phyloP scores from a whole-genome alignment of 1,140 invertebrate species.

The Mamestra configurata region DNA sequence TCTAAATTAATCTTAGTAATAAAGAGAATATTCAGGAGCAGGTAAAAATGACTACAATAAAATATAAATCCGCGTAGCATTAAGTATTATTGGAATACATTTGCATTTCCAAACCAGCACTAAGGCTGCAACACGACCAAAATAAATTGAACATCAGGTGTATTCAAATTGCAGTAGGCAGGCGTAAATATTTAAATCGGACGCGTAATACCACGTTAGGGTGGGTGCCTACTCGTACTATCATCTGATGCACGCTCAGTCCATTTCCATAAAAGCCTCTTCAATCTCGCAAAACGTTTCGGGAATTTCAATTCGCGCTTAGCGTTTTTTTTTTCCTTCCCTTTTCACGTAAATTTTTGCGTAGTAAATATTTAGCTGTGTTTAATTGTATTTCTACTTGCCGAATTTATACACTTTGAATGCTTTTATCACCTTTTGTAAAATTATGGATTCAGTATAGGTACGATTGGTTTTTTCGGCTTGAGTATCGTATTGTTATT shows the following conservation, averaged over 20 bases:
- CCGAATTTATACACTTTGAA: background rate
- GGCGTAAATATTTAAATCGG: conserved; percentile 84
- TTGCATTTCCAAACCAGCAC: conserved; percentile 47
- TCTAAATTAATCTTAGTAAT: no score
- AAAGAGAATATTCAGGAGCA: no score
- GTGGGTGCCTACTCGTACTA: conserved; percentile 67
- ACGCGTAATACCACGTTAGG: conserved; percentile 73
- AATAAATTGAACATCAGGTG: conserved; percentile 80
- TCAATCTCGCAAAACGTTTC: conserved; percentile 86
- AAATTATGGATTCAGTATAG: no score
- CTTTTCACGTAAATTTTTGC: conserved; percentile 61
- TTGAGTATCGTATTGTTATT: no score
- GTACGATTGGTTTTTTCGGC: no score
- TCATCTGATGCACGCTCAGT: conserved; percentile 80
- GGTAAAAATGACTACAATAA: conserved; percentile 1
- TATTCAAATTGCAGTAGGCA: conserved; percentile 76
- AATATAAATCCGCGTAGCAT: conserved; percentile 27
- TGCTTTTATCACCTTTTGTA: background rate
- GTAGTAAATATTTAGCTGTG: conserved; percentile 65
- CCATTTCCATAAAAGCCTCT: conserved; percentile 88
- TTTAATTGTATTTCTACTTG: conserved; percentile 43
- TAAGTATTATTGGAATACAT: conserved; percentile 50
- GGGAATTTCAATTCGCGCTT: conserved; percentile 86
- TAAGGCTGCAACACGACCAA: conserved; percentile 58
- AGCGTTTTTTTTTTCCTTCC: conserved; percentile 69